Evolutionary conservation across 2,888 invertebrate species (phyloP), one percentile per base, ranked within the genome.

Genomic region (Oegoconia quadripuncta): DNA sequence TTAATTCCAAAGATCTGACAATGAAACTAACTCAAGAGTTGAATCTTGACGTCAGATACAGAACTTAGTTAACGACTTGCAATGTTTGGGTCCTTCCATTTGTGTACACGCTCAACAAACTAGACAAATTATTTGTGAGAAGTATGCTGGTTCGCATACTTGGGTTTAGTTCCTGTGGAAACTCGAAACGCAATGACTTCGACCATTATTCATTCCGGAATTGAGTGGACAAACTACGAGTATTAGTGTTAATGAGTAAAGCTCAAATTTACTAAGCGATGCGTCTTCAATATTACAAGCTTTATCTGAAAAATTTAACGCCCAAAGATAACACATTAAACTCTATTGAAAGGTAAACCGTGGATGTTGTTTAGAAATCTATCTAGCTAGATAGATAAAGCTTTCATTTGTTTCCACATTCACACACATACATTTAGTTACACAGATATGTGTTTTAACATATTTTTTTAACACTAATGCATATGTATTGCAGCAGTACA

Each of bases 61-160:
- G 40, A 48, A 64, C 57, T 60, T 59, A 51, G 64, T 64, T 71
- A 73, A 75, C 62, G 64, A 75, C 65, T 69, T 72, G 50, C 50
- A 47, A 67, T 66, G 65, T 60, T 69, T 59, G 56, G 52, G 49
- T 55, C 58, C 62, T 71, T 74, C 69, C 67, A 71, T 74, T 71
- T 71, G 64, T 63, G 65, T 66, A 61, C 63, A 58, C 60, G 65
- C 66, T 62, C 60, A 55, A 55, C 60, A 59, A 72, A 73, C 71
- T 67, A 72, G 59, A 71, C 73, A 69, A 74, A 73, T 70, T 68
- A 73, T 73, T 69, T 60, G 55, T 53, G 59, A 51, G 59, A 67
- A 69, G 56, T 65, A 66, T 55, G 52, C 54, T 51, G 59, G 59
- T 59, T 64, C 64, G 71, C 72, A 76, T 76, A 64, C 65, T 76